Conservation (phyloP, 2,888 invertebrate species). For the Oxycera nigricornis region DNA sequence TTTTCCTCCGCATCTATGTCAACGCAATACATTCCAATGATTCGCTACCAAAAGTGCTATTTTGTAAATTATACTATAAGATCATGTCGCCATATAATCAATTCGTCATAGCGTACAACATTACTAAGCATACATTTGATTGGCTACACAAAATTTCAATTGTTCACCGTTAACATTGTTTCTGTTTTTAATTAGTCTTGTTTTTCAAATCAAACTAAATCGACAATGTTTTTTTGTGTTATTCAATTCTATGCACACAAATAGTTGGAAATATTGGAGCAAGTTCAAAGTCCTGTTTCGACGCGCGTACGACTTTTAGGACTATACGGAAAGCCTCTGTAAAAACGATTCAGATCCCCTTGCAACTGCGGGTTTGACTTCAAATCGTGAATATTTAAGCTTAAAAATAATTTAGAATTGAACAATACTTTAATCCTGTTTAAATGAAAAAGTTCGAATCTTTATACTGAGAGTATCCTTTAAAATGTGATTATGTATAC, state of each 20-base stretch:
- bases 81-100: no score
- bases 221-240: conserved; percentile 20
- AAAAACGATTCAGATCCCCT: conserved; percentile 44
- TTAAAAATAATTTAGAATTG: not conserved
- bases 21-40: no score
- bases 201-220: conserved; percentile 18
- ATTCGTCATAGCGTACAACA: no score
- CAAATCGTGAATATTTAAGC: not conserved
- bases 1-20: no score
- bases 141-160: not conserved
- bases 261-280: conserved; percentile 62
- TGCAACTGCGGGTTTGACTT: not conserved
- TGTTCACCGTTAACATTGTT: no score
- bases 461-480: not conserved
- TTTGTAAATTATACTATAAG: no score
- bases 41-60: no score
- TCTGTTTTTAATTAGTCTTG: not conserved
- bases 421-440: not conserved
- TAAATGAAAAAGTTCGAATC: not conserved
- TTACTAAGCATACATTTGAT: not conserved
- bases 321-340: conserved; percentile 62
- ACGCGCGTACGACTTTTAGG: conserved; percentile 62
- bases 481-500: not conserved
- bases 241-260: conserved; percentile 42
- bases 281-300: conserved; percentile 62